Evolutionary conservation across 2,888 invertebrate species (phyloP).

Genomic region (Diloba caeruleocephala): DNA sequence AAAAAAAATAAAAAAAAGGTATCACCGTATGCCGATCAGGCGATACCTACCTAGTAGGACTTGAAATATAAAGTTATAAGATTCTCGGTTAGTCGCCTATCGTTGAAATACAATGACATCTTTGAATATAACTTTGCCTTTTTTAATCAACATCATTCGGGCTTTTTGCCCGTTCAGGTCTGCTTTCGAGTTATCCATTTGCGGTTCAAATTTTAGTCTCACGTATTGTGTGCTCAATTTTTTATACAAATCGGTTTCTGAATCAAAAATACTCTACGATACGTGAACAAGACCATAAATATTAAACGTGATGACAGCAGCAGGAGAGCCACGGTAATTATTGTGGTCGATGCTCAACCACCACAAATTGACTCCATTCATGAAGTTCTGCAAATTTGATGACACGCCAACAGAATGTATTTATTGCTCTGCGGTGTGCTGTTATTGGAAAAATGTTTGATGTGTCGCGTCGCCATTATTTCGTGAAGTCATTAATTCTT

Average conservation of each 20-base stretch:
- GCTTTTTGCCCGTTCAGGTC: constrained; percentile 29
- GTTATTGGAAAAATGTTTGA: constrained; percentile 37
- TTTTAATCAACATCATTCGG: constrained; percentile 15
- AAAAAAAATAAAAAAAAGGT: no score
- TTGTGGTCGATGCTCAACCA: constrained; percentile 56
- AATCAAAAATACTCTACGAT: constrained; percentile 18
- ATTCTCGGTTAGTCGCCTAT: no score
- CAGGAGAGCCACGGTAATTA: constrained; percentile 52
- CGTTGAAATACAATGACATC: constrained; percentile 21
- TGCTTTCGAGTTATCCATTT: constrained; percentile 31
- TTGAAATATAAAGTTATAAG: no score
- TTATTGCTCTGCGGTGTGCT: constrained; percentile 49
- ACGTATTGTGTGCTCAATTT: no score
- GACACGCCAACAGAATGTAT: constrained; percentile 42
- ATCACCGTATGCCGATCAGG: no score
- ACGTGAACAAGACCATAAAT: constrained; percentile 24
- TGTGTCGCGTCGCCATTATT: constrained; percentile 24
- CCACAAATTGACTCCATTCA: constrained; percentile 65
- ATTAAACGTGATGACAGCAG: constrained; percentile 49
- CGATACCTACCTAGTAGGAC: no score
- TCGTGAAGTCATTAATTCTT: constrained; percentile 25
- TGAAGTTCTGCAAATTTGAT: constrained; percentile 53
- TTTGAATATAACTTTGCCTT: constrained; percentile 22
- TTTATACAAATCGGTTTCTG: constrained; percentile 18
- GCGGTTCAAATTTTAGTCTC: constrained; percentile 29